phyloP scores from a whole-genome alignment of 2,113 vertebrate genomes.

The Tiliqua scincoides region DNA sequence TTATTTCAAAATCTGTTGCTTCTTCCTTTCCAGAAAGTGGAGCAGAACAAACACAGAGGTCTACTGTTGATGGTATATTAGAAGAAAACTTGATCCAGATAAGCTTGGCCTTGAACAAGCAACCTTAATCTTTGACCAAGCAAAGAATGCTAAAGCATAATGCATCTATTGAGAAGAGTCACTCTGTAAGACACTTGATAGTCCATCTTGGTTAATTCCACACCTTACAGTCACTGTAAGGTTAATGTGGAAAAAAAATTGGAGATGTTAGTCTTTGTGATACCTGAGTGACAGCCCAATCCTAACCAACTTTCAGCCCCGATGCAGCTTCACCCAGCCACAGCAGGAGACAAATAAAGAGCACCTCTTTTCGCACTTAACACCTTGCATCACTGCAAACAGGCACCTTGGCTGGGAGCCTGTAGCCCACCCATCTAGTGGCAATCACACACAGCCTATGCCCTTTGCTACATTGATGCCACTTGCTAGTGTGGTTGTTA shows the following conservation, averaged over 20 bases:
- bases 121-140: background rate
- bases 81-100: background rate
- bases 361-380: too few species aligned
- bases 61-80: background rate
- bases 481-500: too few species aligned
- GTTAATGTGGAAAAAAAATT: background rate
- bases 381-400: too few species aligned
- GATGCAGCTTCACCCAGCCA: too few species aligned
- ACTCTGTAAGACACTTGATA: background rate
- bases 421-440: too few species aligned
- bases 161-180: background rate
- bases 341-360: too few species aligned
- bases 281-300: too few species aligned
- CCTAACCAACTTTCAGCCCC: too few species aligned
- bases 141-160: background rate
- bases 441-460: too few species aligned
- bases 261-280: too few species aligned
- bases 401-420: too few species aligned
- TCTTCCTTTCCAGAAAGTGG: background rate
- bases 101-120: background rate
- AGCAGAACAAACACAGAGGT: background rate
- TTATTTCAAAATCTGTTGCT: background rate
- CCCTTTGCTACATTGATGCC: too few species aligned
- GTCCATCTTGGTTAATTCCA: background rate
- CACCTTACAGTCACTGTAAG: background rate